A percentile compares a stretch with the other conserved stretches of the same genome.
phyloP scores from a whole-genome alignment of 2,888 invertebrate genomes.

The Eristalinus sepulchralis region DNA sequence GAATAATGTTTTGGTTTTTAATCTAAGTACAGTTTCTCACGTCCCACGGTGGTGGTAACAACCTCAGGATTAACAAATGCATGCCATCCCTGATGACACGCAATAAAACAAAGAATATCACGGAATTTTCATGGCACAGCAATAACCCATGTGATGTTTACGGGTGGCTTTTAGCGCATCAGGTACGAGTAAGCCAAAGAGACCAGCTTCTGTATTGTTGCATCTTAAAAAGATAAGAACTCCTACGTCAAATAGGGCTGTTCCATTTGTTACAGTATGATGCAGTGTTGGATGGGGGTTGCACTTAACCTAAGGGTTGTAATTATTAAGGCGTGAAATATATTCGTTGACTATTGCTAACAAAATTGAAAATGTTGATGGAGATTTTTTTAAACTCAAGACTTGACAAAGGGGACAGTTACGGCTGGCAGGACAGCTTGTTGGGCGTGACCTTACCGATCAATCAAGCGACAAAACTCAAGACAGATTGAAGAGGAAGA shows the following conservation, averaged over 20 bases:
- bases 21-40: neutral
- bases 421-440: no score
- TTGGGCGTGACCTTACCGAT: no score
- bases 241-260: neutral
- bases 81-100: neutral
- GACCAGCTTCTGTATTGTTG: conserved; percentile 11
- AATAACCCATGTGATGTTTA: conserved; percentile 8
- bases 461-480: no score
- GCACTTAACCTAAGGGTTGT: no score
- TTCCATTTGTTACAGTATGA: neutral
- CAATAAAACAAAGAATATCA: conserved; percentile 14
- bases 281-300: no score
- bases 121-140: neutral
- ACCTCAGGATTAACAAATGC: conserved; percentile 3
- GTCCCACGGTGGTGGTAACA: neutral
- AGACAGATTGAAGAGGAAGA: no score
- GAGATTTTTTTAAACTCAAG: no score
- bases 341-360: no score
- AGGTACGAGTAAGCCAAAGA: neutral
- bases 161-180: conserved; percentile 20
- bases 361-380: no score
- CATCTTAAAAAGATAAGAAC: conserved; percentile 12
- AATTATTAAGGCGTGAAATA: no score
- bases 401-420: no score
- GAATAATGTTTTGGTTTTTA: neutral